A percentile compares a stretch with the other conserved stretches of the same genome.
These are phyloP conservation scores for Oreonectes daqikongensis DNA, from an alignment of 2,797 vertebrate genomes.

Conservation along the genomic window DNA sequence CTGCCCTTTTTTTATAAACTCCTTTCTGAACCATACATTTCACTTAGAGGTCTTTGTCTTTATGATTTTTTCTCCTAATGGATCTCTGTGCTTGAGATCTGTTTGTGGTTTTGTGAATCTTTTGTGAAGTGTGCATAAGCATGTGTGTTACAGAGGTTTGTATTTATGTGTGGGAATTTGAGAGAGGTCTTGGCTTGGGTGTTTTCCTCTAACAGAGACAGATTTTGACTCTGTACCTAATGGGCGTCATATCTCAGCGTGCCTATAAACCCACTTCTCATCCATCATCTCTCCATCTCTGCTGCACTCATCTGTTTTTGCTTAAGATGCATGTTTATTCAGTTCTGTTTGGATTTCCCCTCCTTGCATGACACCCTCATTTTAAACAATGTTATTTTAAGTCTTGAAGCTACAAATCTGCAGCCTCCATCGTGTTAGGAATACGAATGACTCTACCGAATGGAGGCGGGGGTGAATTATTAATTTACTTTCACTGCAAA, in stretches of 20 bases:
- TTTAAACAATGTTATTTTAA: conserved; percentile 49
- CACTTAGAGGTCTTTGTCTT: background rate
- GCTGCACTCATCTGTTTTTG: conserved; percentile 64
- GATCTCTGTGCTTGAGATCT: conserved; percentile 12
- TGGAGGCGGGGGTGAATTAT: background rate
- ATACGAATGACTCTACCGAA: background rate
- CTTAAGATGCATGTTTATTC: conserved; percentile 57
- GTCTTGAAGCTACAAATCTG: conserved; percentile 39
- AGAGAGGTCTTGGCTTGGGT: conserved; percentile 12
- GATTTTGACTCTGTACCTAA: conserved; percentile 21
- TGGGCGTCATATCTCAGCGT: conserved; percentile 11
- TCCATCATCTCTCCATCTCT: conserved; percentile 22
- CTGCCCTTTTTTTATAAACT: background rate
- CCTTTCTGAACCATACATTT: conserved; percentile 3
- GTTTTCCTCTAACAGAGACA: conserved; percentile 31
- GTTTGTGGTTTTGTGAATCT: background rate
- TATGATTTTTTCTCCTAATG: conserved; percentile 45
- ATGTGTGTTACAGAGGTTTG: conserved; percentile 12
- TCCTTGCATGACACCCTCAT: conserved; percentile 12
- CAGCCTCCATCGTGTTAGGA: conserved; percentile 18
- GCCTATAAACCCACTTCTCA: conserved; percentile 41
- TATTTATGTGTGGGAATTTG: background rate
- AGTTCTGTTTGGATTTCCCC: conserved; percentile 34
- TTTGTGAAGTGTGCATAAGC: background rate
- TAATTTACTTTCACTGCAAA: conserved; percentile 17